Conservation (phyloP, 2,888 invertebrate genomes). For the Drosophila pegasa region DNA sequence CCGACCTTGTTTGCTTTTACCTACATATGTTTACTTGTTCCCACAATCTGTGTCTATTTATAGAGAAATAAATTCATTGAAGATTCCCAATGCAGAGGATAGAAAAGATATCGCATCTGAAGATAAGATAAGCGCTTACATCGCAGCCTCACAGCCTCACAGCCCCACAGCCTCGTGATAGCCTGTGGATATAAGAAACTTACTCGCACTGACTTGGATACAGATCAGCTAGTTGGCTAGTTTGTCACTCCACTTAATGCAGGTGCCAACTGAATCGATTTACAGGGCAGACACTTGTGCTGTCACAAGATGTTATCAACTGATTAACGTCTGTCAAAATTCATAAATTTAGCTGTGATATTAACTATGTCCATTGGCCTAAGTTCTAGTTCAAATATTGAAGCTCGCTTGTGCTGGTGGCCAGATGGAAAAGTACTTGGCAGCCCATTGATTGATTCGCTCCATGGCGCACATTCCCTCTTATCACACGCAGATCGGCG, state of each 20-base stretch:
- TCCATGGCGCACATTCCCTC: not conserved
- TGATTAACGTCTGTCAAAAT: conserved; percentile 30
- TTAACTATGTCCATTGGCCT: conserved; percentile 15
- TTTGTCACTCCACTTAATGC: conserved; percentile 3
- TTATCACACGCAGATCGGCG: conserved; percentile 28
- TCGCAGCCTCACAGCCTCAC: not conserved
- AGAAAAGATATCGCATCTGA: conserved; percentile 1
- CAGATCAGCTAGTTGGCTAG: not conserved
- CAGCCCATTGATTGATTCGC: conserved; percentile 1
- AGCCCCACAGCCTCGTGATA: conserved; percentile 5
- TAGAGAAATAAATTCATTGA: conserved; percentile 32
- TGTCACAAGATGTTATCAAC: conserved; percentile 39
- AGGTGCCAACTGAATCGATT: conserved; percentile 2
- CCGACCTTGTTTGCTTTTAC: conserved; percentile 14
- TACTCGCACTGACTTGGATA: conserved; percentile 3
- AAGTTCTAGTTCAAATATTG: conserved; percentile 57
- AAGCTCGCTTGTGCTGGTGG: conserved; percentile 7
- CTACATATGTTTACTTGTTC: not conserved
- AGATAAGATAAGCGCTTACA: conserved; percentile 32
- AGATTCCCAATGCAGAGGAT: conserved; percentile 4
- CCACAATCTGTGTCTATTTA: not conserved
- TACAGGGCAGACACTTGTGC: not conserved
- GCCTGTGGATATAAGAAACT: not conserved
- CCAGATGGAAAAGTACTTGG: conserved; percentile 65
- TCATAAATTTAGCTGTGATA: conserved; percentile 1